These are phyloP conservation scores for Acrobasis consociella DNA, from an alignment of 2,888 invertebrate genomes.

Conservation along the genomic window DNA sequence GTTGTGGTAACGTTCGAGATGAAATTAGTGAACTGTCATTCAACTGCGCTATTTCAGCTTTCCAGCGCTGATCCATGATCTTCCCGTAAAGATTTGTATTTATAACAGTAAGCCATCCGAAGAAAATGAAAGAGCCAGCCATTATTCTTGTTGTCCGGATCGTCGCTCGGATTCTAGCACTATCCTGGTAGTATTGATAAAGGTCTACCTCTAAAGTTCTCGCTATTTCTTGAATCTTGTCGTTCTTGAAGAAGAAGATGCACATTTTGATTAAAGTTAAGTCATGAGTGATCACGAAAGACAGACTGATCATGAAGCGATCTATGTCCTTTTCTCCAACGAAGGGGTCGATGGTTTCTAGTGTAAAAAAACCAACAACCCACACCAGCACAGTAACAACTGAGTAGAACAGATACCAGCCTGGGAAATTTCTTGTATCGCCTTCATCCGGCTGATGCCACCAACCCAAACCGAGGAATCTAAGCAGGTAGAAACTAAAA, in stretches of 20 bases:
- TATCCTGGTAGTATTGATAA: slow-evolving; percentile 66
- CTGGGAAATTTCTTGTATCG: slow-evolving; percentile 62
- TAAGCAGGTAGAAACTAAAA: slow-evolving; percentile 60
- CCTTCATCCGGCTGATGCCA: slow-evolving; percentile 74
- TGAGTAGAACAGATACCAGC: slow-evolving; percentile 67
- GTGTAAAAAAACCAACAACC: slow-evolving; percentile 72
- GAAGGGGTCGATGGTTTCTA: slow-evolving; percentile 75
- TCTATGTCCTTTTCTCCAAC: slow-evolving; percentile 72
- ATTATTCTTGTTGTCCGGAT: slow-evolving; percentile 58
- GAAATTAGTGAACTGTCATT: slow-evolving; percentile 54
- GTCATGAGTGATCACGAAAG: slow-evolving; percentile 75
- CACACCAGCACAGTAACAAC: slow-evolving; percentile 66
- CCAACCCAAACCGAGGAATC: slow-evolving; percentile 72
- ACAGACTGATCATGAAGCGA: slow-evolving; percentile 74
- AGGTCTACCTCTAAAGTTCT: slow-evolving; percentile 62
- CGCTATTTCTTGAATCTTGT: slow-evolving; percentile 66
- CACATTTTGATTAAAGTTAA: slow-evolving; percentile 70
- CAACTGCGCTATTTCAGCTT: slow-evolving; percentile 49
- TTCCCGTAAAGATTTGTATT: slow-evolving; percentile 68
- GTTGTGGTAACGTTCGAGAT: slow-evolving; percentile 64
- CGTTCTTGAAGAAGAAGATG: slow-evolving; percentile 70
- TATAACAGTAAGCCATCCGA: slow-evolving; percentile 73
- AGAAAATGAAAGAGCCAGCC: slow-evolving; percentile 64
- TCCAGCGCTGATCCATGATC: slow-evolving; percentile 67
- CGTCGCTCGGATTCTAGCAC: slow-evolving; percentile 52